Evolutionary conservation across 1,140 invertebrate genomes (phyloP), one percentile per base, ranked within the genome.

Genomic region (Acyrthosiphon pisum): DNA sequence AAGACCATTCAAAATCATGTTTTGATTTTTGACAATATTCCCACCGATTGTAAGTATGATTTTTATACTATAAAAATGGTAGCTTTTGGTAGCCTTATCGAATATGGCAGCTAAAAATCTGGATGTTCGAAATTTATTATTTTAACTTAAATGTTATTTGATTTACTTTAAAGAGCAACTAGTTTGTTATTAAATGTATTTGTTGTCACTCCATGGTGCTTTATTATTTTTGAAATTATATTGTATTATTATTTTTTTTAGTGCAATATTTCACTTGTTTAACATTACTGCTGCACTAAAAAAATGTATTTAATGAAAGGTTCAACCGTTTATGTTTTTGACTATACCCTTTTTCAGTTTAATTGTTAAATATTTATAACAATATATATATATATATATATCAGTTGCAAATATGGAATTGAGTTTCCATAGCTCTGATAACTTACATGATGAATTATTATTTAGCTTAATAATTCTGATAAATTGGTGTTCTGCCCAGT

Each of bases 251-350:
- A n/a, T 84, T 93, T n/a, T 53, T 56, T 84, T 18, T 84, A 93
- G 91, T 93, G 91, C 91, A 93, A 93, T 93, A 93, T 93, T 92
- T 93, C 91, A 93, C 91, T 93, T 86, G 91, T 93, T 84, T 86
- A 53, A 41, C 18, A 93, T n/a, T 48, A 53, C 8, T 53, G 20
- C 11, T 93, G 81, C 91, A 93, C 91, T 93, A 56, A 26, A 81
- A 50, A 20, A 56, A 83, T 50, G 37, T 93, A 53, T 93, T 93
- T 37, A 93, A 22, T 44, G 30, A 20, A 93, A 68, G n/a, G 26
- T 44, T 46, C 56, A 68, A 90, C 23, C 37, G 53, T 90, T 90
- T 30, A 41, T 92, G 22, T 41, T 93, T 56, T 50, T 84, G 20
- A 84, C 84, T 56, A 4, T 26, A 86, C 9, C 6, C 41, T 30